Evolutionary conservation across 2,888 invertebrate genomes (phyloP), one percentile per base, ranked within the genome.

Genomic region (Anthophora plumipes): DNA sequence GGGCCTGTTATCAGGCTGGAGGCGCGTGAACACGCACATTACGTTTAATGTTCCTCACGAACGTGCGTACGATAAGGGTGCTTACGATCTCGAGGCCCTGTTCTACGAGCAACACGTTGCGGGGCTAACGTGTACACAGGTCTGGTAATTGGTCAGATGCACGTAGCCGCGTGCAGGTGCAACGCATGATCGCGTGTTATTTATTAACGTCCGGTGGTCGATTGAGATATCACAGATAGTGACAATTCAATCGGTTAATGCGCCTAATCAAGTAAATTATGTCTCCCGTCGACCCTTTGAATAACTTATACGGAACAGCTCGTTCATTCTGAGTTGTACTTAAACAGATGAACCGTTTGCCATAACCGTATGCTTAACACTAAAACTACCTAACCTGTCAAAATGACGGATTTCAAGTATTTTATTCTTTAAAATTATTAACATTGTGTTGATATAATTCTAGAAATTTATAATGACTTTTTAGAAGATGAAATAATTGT

Each of bases 21-120:
- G 67, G 76, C 79, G 82, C 85, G 84, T 85, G 85, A 85, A 87
- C 85, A 87, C 81, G 84, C 81, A 80, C 82, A 83, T 87, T 87
- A 83, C 76, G 85, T 76, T 81, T 79, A 80, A 77, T 71, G 72
- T 82, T 78, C 60, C 77, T 71, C 74, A 60, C 64, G 75, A 80
- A 77, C 77, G 80, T 84, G 83, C 85, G 86, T 85, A 80, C 77
- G 83, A 86, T 80, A 85, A 83, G 81, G 82, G 85, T 75, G 79
- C 73, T 80, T 64, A 72, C 66, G 67, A 83, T 80, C 79, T 80
- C 76, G 69, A 80, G 69, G 54, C 82, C 57, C 66, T 79, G 83
- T 74, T 66, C 64, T 57, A 78, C 75, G 82, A 46, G 86, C 83
- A 82, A 85, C 86, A 87, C 77, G 86, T 84, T 83, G 83, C 76